These are phyloP conservation scores for Phacellophora camtschatica DNA, from an alignment of 30 jellyfish, hydroid and myxozoan genomes.

Conservation along the genomic window DNA sequence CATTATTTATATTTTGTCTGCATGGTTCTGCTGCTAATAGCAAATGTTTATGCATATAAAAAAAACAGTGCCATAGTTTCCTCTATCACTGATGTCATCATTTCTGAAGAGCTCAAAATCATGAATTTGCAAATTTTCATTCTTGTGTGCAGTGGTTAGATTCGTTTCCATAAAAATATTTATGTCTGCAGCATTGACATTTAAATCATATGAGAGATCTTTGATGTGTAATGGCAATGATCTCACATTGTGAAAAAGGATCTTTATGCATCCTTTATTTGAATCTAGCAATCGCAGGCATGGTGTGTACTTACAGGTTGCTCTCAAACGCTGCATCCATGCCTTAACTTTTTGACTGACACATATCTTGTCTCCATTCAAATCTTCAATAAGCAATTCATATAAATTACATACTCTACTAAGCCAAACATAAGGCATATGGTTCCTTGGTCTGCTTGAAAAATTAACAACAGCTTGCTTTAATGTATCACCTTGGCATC, in stretches of 20 bases:
- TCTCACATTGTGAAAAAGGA: conserved; percentile 10
- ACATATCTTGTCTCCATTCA: background rate
- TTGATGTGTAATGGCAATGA: background rate
- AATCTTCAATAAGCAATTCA: background rate
- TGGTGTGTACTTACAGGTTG: background rate
- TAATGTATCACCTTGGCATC: conserved; percentile 28
- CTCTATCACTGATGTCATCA: background rate
- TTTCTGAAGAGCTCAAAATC: conserved; percentile 1
- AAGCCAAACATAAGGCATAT: background rate
- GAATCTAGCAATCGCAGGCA: background rate
- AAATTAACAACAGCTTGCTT: background rate
- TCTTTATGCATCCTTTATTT: background rate
- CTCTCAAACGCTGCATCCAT: conserved; percentile 7
- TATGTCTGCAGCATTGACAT: conserved; percentile 15
- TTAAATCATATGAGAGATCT: background rate
- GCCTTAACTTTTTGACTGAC: background rate
- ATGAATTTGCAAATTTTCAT: background rate
- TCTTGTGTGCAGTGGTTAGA: background rate
- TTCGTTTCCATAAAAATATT: conserved; percentile 10
- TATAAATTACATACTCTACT: background rate
- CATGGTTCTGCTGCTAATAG: background rate
- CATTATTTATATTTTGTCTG: background rate
- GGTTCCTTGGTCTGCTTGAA: background rate
- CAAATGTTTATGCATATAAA: background rate
- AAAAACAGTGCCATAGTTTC: conserved; percentile 2